Evolutionary conservation across 2,113 vertebrate genomes (phyloP), one percentile per base, ranked within the genome.

Genomic region (Apeltes quadracus): DNA sequence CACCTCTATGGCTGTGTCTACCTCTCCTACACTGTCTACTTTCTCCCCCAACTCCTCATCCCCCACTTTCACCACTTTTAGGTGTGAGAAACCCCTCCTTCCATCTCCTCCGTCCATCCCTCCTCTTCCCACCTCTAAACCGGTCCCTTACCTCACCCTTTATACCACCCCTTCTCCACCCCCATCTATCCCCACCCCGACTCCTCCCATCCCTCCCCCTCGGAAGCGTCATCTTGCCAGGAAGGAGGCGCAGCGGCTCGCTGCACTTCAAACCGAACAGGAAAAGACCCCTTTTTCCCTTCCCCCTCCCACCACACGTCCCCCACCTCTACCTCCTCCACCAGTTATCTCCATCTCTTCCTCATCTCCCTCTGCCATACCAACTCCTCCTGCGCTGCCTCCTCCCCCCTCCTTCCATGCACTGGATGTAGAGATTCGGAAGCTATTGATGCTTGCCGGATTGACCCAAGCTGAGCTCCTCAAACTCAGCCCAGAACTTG

Each of bases 401-500:
- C 93, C 93, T 77, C 93, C 94, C 1, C 93, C 93, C 14, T 94
- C 94, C 57, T 94, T 94, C 84, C 93, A 94, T n/a, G 89, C 92
- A 4, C 73, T 94, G 72, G 94, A 94, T 69, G 92, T 93, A 20
- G 94, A 94, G 79, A 94, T 94, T 55, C 87, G 92, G 20, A 94
- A 94, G 77, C 85, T 94, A 4, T 73, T 94, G 29, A 90, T 93
- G 76, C 85, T 94, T 10, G 94, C 94, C 20, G 94, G 94, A 23
- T 71, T 94, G 78, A 94, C 94, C 22, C 94, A 94, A 83, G 93
- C 93, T 1, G 94, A 94, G 82, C 90, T 94, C 61, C 92, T 94
- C 27, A 92, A 92, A 73, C 92, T 94, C 64, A 94, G 94, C 78
- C 94, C 94, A 0, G 94, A 94, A 84, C 89, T 94, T 20, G 88